Evolutionary conservation across 2,797 vertebrate genomes (phyloP).

Genomic region (Brachyalestes nurse): DNA sequence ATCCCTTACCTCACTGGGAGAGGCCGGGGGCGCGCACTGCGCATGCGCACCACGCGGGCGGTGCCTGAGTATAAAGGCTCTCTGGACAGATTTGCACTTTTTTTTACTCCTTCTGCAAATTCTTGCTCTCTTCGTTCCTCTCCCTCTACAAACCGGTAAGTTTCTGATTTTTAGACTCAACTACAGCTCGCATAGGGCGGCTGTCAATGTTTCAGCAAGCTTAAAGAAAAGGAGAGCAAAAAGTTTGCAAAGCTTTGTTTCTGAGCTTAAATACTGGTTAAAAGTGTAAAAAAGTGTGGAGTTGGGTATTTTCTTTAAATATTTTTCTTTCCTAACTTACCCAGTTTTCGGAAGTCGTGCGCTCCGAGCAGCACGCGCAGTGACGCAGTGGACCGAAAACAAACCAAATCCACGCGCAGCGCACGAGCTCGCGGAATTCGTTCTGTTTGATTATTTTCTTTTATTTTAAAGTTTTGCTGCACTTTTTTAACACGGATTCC

Average conservation of each 20-base stretch:
- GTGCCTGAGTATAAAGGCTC: slow-evolving; percentile 66
- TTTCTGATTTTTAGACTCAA: neutral
- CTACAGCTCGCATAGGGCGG: neutral
- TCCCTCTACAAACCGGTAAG: slow-evolving; percentile 25
- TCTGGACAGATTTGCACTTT: slow-evolving; percentile 33
- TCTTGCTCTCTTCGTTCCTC: slow-evolving; percentile 9
- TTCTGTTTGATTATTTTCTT: no score
- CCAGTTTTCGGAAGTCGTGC: no score
- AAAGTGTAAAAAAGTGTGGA: no score
- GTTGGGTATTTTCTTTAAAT: no score
- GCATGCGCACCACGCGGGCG: slow-evolving; percentile 52
- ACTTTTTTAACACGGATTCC: neutral
- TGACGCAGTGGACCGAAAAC: no score
- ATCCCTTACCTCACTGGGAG: neutral
- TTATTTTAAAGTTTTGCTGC: neutral
- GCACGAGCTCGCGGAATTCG: no score
- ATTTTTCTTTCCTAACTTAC: no score
- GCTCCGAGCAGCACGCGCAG: no score
- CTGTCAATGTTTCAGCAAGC: neutral
- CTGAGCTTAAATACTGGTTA: no score
- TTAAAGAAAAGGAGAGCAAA: no score
- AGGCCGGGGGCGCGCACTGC: neutral
- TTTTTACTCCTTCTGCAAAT: slow-evolving; percentile 11
- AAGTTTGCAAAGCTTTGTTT: no score
- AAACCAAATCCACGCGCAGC: no score